These are phyloP conservation scores for Eueides isabella DNA, from an alignment of 1,140 invertebrate genomes.

Conservation along the genomic window DNA sequence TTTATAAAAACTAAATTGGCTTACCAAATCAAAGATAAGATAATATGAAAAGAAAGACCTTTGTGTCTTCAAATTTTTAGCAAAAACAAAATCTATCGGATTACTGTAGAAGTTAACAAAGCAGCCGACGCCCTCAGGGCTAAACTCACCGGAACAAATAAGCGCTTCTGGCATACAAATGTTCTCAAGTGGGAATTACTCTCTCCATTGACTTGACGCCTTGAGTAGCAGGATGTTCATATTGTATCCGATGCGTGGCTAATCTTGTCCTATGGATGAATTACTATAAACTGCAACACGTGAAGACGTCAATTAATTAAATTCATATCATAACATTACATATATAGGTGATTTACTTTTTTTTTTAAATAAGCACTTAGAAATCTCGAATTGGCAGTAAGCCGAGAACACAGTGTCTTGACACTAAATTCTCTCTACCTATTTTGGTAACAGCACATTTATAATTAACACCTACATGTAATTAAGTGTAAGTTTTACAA, in stretches of 20 bases:
- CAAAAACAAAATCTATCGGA: not conserved
- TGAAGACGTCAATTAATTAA: not conserved
- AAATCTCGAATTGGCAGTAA: no score
- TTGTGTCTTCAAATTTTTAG: not conserved
- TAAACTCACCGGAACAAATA: slow-evolving; percentile 25
- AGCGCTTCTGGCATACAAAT: slow-evolving; percentile 22
- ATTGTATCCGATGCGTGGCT: slow-evolving; percentile 1
- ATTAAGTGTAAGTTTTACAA: not conserved
- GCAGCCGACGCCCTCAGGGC: not conserved
- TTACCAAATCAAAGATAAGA: no score
- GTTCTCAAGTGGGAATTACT: slow-evolving; percentile 23
- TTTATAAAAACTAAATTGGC: no score
- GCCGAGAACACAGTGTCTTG: no score
- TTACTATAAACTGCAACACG: not conserved
- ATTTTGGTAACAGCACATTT: no score
- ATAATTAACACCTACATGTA: not conserved
- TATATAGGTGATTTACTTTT: no score
- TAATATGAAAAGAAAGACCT: not conserved
- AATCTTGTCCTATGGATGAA: not conserved
- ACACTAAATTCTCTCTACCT: no score
- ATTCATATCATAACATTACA: not conserved
- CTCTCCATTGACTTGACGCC: slow-evolving; percentile 11
- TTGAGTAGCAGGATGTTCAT: slow-evolving; percentile 16
- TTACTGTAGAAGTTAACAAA: no score
- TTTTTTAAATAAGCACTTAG: no score